These are phyloP conservation scores for Emberiza fucata DNA, from an alignment of 2,113 vertebrate genomes.

Conservation along the genomic window DNA sequence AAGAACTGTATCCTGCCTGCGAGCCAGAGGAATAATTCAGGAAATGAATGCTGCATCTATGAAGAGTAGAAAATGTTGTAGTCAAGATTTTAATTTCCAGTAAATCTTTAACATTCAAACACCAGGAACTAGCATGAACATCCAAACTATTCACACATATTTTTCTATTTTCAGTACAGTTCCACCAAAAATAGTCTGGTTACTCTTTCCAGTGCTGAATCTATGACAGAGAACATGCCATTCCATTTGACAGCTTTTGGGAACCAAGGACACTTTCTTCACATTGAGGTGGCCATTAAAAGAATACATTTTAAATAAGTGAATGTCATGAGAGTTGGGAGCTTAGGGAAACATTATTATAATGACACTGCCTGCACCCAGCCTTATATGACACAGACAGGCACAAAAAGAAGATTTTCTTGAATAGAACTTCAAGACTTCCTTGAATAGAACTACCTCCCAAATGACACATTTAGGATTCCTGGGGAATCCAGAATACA, in stretches of 20 bases:
- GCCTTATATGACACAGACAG: not conserved
- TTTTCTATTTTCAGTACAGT: not conserved
- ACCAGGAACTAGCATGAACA: not conserved
- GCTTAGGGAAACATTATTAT: not conserved
- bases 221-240: not conserved
- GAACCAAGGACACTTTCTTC: not conserved
- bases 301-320: not conserved
- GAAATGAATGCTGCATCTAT: not conserved
- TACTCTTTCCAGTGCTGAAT: not conserved
- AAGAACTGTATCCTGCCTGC: not conserved
- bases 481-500: not conserved
- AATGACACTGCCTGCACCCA: not conserved
- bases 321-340: not conserved
- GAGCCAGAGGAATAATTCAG: constrained; percentile 24
- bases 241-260: not conserved
- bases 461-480: not conserved
- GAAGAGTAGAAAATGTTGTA: not conserved
- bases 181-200: not conserved
- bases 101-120: not conserved
- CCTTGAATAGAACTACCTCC: not conserved
- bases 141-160: not conserved
- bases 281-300: not conserved
- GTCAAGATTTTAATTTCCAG: constrained; percentile 15
- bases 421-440: not conserved
- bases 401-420: not conserved